phyloP scores from a whole-genome alignment of 2,113 vertebrate genomes.

The Oreochromis tanganicae region DNA sequence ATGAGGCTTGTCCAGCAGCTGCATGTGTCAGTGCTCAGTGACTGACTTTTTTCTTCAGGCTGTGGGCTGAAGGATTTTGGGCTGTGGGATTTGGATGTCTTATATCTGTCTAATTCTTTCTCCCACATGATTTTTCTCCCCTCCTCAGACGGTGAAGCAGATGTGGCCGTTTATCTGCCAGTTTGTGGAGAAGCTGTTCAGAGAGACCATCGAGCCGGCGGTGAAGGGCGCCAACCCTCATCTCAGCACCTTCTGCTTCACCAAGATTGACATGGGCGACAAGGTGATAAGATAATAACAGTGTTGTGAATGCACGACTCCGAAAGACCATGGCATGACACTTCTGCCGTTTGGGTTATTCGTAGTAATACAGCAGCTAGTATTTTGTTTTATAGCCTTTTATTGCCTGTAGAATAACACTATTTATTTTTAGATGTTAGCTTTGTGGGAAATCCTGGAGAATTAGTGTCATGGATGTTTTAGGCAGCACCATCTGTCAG shows the following conservation, averaged over 20 bases:
- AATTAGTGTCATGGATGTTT: rapidly evolving
- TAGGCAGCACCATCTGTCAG: neutral
- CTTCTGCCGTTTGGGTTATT: neutral
- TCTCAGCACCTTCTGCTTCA: constrained; percentile 90
- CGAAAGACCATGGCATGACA: neutral
- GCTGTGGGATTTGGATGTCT: neutral
- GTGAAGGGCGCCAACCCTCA: constrained; percentile 86
- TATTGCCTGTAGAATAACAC: neutral
- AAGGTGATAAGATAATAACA: constrained; percentile 71
- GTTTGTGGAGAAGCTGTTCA: constrained; percentile 93
- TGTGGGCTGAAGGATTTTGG: neutral
- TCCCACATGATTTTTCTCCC: neutral
- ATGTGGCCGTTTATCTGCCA: constrained; percentile 99
- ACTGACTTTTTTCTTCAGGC: neutral
- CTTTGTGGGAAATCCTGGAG: rapidly evolving
- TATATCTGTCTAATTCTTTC: neutral
- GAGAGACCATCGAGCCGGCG: constrained; percentile 93
- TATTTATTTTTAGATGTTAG: neutral
- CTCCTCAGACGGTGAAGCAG: constrained; percentile 87
- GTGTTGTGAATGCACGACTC: neutral
- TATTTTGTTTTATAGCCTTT: neutral
- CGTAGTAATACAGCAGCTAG: neutral
- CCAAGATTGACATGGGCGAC: constrained; percentile 89
- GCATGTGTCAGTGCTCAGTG: neutral
- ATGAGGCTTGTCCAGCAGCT: neutral